These are phyloP conservation scores for Lonchura striata DNA, from an alignment of 2,113 vertebrate species.

Conservation along the genomic window DNA sequence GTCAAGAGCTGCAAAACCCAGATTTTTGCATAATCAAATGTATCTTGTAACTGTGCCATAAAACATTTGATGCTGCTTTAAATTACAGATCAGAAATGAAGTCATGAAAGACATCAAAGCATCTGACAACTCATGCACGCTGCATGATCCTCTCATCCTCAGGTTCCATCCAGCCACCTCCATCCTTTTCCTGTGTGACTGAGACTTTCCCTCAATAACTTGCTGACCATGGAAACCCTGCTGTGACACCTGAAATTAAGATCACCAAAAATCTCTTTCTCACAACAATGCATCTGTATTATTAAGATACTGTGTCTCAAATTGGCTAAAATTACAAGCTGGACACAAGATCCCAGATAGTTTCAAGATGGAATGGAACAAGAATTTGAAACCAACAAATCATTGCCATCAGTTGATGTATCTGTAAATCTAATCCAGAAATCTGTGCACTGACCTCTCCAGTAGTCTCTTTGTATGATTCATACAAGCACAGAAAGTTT, in stretches of 20 bases:
- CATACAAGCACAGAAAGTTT: neutral
- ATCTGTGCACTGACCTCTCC: neutral
- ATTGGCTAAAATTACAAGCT: neutral
- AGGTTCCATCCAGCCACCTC: neutral
- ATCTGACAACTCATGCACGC: neutral
- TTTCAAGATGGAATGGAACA: neutral
- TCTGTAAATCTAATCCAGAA: neutral
- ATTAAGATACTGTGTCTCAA: neutral
- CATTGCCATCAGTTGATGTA: neutral
- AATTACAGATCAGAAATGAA: neutral
- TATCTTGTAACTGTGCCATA: neutral
- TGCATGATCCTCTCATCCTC: neutral
- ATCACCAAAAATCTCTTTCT: neutral
- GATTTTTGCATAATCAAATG: slow-evolving; percentile 32
- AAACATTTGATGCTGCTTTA: neutral
- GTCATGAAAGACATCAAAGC: neutral
- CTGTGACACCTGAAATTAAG: neutral
- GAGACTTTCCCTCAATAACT: neutral
- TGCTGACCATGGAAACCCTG: fast-evolving
- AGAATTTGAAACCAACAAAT: neutral
- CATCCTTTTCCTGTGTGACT: neutral
- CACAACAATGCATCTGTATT: neutral
- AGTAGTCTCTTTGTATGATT: neutral
- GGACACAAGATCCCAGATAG: neutral
- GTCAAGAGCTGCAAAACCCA: neutral